phyloP scores from a whole-genome alignment of 1,140 invertebrate genomes.

The Monomorium pharaonis region DNA sequence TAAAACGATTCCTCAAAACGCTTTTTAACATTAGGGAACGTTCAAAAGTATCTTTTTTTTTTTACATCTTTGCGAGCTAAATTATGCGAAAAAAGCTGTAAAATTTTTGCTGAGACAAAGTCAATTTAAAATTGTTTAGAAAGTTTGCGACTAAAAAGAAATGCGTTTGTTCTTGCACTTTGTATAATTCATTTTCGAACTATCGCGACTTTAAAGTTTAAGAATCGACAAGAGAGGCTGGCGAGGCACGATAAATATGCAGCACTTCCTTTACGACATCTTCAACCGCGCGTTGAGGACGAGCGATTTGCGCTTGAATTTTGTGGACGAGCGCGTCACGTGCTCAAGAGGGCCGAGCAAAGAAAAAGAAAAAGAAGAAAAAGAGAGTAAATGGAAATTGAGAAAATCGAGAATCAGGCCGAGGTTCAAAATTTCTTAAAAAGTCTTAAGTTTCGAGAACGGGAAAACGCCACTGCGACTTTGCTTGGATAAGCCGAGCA shows the following conservation, averaged over 20 bases:
- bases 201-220: conserved; percentile 57
- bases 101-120: not conserved
- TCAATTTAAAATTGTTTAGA: conserved; percentile 1
- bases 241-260: conserved; percentile 52
- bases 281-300: conserved; percentile 39
- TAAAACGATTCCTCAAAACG: not conserved
- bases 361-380: not conserved
- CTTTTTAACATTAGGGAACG: not conserved
- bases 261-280: conserved; percentile 50
- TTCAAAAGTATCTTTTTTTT: not conserved
- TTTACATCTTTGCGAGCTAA: not conserved
- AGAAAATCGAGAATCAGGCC: conserved; percentile 46
- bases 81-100: not conserved
- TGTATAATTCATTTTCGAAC: conserved; percentile 37
- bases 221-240: conserved; percentile 34
- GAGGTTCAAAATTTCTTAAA: conserved; percentile 21
- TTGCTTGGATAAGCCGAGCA: not conserved
- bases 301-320: conserved; percentile 55
- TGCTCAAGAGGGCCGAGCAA: not conserved
- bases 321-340: conserved; percentile 43
- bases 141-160: not conserved
- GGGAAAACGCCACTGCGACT: conserved; percentile 20
- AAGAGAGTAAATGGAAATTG: conserved; percentile 44
- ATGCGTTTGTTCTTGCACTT: not conserved
- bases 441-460: conserved; percentile 51